Base-by-base conservation (phyloP, 1,140 invertebrate species). In the Chironomus tepperi region DNA sequence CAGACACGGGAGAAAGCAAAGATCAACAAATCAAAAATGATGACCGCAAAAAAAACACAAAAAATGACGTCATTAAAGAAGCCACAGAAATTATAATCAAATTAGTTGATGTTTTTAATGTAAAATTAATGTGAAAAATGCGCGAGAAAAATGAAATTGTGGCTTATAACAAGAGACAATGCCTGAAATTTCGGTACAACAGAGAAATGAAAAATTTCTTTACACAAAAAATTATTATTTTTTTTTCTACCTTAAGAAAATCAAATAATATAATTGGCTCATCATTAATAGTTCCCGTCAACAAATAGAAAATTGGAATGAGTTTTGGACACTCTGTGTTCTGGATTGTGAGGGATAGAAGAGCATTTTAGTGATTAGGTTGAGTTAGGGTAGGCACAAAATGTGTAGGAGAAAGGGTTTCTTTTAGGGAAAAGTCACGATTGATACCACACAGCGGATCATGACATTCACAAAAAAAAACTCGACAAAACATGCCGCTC, bases 181-280 rank as follows among this genome's bases (percentile, higher is more conserved):
- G 47, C 47, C 12, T 12, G 12, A 57, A n/a, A 34, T 34, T 34
- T 34, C 24, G 24, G 5, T 1, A 2, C 1, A 1, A 5, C 24
- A 34, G 24, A 34, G 24, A 34, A 34, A 34, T n/a, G 24, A 34
- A 34, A 34, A 34, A 34, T 34, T 34, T 34, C 24, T 34, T 34
- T 34, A 34, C 24, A 34, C 24, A 34, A 34, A 34, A n/a, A 34
- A 34, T 34, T 34, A 34, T 34, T 34, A n/a, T n/a, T 34, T 34
- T 34, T 34, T 34, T 34, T 34, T 34, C 2, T 34, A 34, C 24
- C 24, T n/a, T 57, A 15, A 57, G 47, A 21, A 70, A 70, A 70
- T 70, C 65, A 70, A 70, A 70, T 70, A 70, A 18, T 70, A 15
- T 70, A 70, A 70, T 70, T 70, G 65, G 65, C 65, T 70, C 65